phyloP scores from a whole-genome alignment of 2,113 vertebrate species.

The Elephantulus edwardii region DNA sequence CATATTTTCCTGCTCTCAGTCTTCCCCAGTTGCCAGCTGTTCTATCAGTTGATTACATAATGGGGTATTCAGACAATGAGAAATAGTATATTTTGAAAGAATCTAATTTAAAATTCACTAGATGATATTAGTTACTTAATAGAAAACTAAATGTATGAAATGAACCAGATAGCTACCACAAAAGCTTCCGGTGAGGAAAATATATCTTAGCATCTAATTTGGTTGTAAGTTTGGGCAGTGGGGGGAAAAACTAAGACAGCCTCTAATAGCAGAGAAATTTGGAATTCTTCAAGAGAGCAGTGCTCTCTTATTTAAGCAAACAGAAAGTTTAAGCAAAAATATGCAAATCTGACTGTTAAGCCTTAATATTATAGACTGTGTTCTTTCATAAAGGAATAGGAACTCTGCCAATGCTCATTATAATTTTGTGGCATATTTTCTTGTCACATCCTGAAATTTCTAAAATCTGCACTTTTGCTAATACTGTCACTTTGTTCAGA shows the following conservation, averaged over 20 bases:
- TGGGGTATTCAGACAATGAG: not conserved
- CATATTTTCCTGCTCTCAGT: not conserved
- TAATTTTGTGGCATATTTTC: not conserved
- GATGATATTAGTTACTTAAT: not conserved
- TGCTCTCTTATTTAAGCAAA: not conserved
- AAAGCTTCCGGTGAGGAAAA: not conserved
- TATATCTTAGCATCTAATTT: not conserved
- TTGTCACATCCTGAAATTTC: not conserved
- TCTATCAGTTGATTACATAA: not conserved
- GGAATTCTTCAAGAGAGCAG: not conserved
- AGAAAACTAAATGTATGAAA: not conserved
- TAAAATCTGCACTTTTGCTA: not conserved
- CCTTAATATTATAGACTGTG: not conserved
- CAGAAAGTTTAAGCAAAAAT: not conserved
- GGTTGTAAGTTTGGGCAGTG: not conserved
- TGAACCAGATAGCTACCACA: not conserved
- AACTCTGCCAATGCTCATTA: not conserved
- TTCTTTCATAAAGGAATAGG: not conserved
- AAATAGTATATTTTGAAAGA: not conserved
- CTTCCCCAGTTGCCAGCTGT: not conserved
- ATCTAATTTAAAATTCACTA: constrained; percentile 1
- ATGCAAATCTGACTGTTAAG: not conserved
- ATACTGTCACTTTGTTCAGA: not conserved
- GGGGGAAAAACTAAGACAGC: not conserved
- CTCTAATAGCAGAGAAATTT: not conserved